Evolutionary conservation across 1,140 invertebrate genomes (phyloP), one percentile per base, ranked within the genome.

Genomic region (Temnothorax nylanderi): DNA sequence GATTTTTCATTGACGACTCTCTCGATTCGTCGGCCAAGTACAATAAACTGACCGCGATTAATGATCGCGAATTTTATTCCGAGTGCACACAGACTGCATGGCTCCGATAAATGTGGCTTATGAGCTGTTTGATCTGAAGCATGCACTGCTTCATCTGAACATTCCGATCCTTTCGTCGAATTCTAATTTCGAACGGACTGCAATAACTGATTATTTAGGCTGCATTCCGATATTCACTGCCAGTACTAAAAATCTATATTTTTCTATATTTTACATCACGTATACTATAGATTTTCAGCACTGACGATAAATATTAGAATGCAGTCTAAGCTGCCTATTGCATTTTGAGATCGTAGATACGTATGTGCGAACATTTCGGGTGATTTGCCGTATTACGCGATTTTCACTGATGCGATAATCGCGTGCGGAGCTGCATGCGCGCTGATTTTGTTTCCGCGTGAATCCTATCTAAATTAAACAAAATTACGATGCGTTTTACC

Each of bases 31-130:
- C 71, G 77, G 86, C 81, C 85, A 85, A 88, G 75, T 58, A 86
- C 58, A 88, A 92, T 85, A 88, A 84, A 71, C 60, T n/a, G 41
- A 54, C 41, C 10, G 1, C 18, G 51, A 41, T 85, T 86, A 87
- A 85, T 47, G 74, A 65, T 62, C 51, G 58, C 26, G 21, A 51
- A 81, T 64, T 85, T 72, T 18, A 54, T 8, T 26, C 13, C 21
- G 3, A 41, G 16, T 32, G 49, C 74, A 65, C 41, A 75, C 10
- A 49, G 18, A 16, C 21, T 37, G 3, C 21, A 3, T 21, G 37
- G 32, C 11, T 74, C 0, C 11, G 32, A 8, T 47, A 82, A 82
- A 74, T 34, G 54, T 47, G 18, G 41, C 54, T 84, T 34, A 49
- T 18, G 32, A 81, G 47, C 64, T 18, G 26, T 37, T 80, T 62